These are phyloP conservation scores for Morbakka virulenta DNA, from an alignment of 30 jellyfish, hydroid and myxozoan genomes.

Conservation along the genomic window DNA sequence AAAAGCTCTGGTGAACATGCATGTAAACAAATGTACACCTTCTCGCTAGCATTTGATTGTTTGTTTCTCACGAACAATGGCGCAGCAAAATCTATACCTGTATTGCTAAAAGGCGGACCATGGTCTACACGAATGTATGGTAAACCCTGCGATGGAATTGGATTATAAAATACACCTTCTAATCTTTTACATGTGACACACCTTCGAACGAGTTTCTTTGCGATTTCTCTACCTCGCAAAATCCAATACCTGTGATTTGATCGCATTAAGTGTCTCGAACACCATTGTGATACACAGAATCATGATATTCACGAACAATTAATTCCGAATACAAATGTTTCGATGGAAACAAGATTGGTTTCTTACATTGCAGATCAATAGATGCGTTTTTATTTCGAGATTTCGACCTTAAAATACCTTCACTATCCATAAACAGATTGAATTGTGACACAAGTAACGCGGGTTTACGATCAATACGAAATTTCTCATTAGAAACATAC, in stretches of 20 bases:
- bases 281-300: slow-evolving; percentile 1
- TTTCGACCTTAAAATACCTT: neutral
- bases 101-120: neutral
- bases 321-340: neutral
- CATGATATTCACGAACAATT: slow-evolving; percentile 10
- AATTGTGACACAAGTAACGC: slow-evolving; percentile 5
- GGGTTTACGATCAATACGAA: too few species aligned
- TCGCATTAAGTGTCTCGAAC: neutral
- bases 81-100: slow-evolving; percentile 7
- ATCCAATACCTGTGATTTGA: slow-evolving; percentile 13
- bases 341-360: slow-evolving; percentile 6
- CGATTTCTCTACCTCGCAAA: slow-evolving; percentile 17
- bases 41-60: neutral
- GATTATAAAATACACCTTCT: slow-evolving; percentile 5
- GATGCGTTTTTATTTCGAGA: neutral
- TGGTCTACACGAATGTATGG: slow-evolving; percentile 8
- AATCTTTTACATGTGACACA: slow-evolving; percentile 17
- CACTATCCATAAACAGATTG: neutral
- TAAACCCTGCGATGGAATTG: neutral
- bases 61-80: neutral
- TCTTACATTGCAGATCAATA: neutral
- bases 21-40: slow-evolving; percentile 32
- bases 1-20: slow-evolving; percentile 55
- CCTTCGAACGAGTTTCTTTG: neutral
- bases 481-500: too few species aligned